phyloP scores from a whole-genome alignment of 2,113 vertebrate genomes.

The Nicator chloris region DNA sequence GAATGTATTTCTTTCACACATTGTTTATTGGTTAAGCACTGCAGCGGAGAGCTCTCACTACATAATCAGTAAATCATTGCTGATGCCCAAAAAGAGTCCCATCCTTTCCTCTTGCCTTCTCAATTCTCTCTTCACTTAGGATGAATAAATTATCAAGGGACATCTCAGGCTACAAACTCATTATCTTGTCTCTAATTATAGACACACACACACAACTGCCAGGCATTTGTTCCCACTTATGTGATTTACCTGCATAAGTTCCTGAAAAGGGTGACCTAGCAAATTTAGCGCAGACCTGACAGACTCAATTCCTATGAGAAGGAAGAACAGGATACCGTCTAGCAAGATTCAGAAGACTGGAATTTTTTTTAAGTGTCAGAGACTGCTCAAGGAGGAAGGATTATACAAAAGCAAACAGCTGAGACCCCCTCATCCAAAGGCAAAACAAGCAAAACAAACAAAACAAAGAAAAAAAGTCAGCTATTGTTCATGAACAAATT shows the following conservation, averaged over 20 bases:
- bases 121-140: not conserved
- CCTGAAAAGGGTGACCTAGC: not conserved
- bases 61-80: not conserved
- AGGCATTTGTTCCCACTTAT: not conserved
- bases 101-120: not conserved
- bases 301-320: not conserved
- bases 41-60: not conserved
- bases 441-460: not conserved
- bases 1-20: not conserved
- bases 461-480: not conserved
- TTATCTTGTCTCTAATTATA: conserved; percentile 20
- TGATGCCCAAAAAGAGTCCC: not conserved
- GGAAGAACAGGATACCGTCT: not conserved
- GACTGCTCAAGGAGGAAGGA: not conserved
- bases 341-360: not conserved
- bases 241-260: not conserved
- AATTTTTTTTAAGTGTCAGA: not conserved
- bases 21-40: not conserved
- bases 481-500: not conserved
- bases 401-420: not conserved
- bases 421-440: not conserved
- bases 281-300: not conserved
- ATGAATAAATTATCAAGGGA: not conserved
- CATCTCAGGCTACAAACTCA: not conserved
- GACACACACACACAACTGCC: not conserved